Conservation (phyloP, 53 echinoderm and acorn worm genomes). For the Temnopleurus reevesii region DNA sequence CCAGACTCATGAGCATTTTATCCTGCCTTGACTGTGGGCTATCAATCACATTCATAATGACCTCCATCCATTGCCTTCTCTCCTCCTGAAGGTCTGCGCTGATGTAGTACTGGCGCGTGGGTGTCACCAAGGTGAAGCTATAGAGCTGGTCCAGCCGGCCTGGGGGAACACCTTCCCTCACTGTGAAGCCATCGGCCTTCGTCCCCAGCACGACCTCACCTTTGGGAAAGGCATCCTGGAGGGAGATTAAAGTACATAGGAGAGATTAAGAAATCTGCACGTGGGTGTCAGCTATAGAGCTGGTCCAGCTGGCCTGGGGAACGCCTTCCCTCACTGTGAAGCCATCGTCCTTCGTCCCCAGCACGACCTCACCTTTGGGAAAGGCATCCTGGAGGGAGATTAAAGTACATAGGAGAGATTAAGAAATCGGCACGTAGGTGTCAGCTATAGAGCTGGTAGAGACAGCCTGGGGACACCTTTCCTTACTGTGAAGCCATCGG, state of each 20-base stretch:
- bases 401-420: not conserved
- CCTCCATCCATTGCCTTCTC: conserved; percentile 83
- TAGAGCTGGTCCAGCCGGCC: conserved; percentile 86
- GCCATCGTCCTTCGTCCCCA: conserved; percentile 72
- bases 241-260: not conserved
- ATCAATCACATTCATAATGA: conserved; percentile 72
- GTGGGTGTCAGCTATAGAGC: conserved; percentile 85
- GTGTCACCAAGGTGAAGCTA: conserved; percentile 89
- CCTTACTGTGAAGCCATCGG: conserved; percentile 74
- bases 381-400: conserved; percentile 78
- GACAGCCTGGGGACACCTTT: conserved; percentile 93
- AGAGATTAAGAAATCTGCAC: conserved; percentile 34
- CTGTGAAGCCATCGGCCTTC: conserved; percentile 73
- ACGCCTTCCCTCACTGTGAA: conserved; percentile 86
- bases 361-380: conserved; percentile 78
- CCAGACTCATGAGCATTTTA: conserved; percentile 47
- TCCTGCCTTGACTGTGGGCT: conserved; percentile 59
- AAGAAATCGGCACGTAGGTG: conserved; percentile 72
- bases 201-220: conserved; percentile 77
- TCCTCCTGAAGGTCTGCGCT: conserved; percentile 86
- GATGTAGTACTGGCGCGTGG: conserved; percentile 93
- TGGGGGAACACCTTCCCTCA: conserved; percentile 86
- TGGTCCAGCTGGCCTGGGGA: conserved; percentile 89
- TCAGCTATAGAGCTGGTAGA: conserved; percentile 80
- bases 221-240: conserved; percentile 83